These are phyloP conservation scores for Ormia ochracea DNA, from an alignment of 2,888 invertebrate species.

Conservation along the genomic window DNA sequence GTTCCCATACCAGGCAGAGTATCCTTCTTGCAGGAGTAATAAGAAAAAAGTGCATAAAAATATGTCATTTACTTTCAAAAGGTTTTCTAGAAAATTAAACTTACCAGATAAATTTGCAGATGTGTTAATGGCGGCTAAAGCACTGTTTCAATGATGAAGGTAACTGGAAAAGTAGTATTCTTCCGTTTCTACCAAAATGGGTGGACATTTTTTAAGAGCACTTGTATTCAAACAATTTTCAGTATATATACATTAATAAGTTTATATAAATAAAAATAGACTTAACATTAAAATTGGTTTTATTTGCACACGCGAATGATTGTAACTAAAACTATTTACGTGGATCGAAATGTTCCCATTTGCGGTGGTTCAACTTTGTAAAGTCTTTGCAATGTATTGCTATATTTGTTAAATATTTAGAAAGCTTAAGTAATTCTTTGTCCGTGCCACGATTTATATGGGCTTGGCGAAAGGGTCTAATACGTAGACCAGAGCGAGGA, in stretches of 20 bases:
- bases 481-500: conserved; percentile 93
- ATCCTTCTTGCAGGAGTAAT: no score
- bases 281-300: background rate
- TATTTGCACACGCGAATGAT: background rate
- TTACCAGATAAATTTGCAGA: background rate
- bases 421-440: conserved; percentile 86
- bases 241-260: no score
- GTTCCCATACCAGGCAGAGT: no score
- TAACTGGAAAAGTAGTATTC: background rate
- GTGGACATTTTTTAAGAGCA: conserved; percentile 46
- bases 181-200: background rate
- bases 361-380: conserved; percentile 88
- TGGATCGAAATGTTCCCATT: conserved; percentile 89
- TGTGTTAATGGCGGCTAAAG: background rate
- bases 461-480: conserved; percentile 93
- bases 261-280: conserved; percentile 13
- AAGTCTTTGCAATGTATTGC: conserved; percentile 89
- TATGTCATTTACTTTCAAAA: conserved; percentile 31
- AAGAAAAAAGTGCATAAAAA: no score
- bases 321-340: conserved; percentile 36
- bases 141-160: background rate
- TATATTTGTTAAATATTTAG: conserved; percentile 89
- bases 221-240: conserved; percentile 34
- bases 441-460: conserved; percentile 91
- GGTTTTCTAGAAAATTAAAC: background rate